Evolutionary conservation across 2,888 invertebrate genomes (phyloP).

Genomic region (Dicroscelio sp.): DNA sequence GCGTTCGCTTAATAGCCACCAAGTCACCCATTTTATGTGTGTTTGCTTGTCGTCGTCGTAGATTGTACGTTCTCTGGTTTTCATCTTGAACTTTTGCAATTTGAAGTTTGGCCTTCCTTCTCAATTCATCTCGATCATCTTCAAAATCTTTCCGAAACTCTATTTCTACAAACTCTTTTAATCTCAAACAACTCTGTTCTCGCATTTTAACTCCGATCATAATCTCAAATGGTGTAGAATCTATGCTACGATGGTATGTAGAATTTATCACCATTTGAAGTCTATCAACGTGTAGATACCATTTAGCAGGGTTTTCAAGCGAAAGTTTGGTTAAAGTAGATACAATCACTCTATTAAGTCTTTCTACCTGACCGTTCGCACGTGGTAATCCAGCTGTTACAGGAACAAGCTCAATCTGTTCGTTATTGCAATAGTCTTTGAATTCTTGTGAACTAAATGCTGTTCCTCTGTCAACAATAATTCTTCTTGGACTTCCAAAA

Average conservation of each 20-base stretch:
- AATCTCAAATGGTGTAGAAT: conserved; percentile 55
- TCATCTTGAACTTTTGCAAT: conserved; percentile 75
- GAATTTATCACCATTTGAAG: conserved; percentile 49
- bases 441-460: conserved; percentile 55
- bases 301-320: conserved; percentile 37
- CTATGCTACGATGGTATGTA: conserved; percentile 60
- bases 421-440: conserved; percentile 26
- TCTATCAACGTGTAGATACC: conserved; percentile 44
- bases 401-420: conserved; percentile 1
- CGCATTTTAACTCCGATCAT: conserved; percentile 47
- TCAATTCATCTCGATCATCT: not conserved
- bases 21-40: conserved; percentile 81
- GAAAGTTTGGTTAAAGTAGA: conserved; percentile 32
- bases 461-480: conserved; percentile 45
- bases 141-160: not conserved
- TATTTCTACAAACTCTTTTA: not conserved
- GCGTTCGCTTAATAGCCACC: conserved; percentile 88
- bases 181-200: not conserved
- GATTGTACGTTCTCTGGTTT: conserved; percentile 68
- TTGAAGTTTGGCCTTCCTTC: conserved; percentile 51
- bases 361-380: conserved; percentile 62
- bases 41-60: not conserved
- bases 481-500: conserved; percentile 46
- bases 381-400: conserved; percentile 46
- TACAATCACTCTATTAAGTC: conserved; percentile 53